phyloP scores from a whole-genome alignment of 2,113 vertebrate genomes.

The Syngnathus floridae region DNA sequence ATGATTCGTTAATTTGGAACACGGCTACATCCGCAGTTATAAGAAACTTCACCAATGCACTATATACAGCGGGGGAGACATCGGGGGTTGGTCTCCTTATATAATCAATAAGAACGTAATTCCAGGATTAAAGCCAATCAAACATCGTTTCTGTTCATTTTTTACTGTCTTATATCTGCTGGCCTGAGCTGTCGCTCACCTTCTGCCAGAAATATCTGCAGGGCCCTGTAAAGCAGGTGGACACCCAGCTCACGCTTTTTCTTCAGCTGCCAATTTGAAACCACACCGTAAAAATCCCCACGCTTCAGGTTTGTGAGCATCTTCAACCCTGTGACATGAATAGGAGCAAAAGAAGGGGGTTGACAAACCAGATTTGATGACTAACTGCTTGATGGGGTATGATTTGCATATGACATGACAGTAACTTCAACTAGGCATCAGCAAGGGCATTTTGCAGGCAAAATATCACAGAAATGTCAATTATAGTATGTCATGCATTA shows the following conservation, averaged over 20 bases:
- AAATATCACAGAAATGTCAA: neutral
- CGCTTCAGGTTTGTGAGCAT: conserved; percentile 84
- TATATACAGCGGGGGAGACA: too few relatives aligned
- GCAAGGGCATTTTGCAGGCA: neutral
- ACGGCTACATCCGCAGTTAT: too few relatives aligned
- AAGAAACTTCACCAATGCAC: too few relatives aligned
- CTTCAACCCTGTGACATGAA: conserved; percentile 70
- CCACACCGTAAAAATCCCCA: conserved; percentile 80
- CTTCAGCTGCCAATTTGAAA: conserved; percentile 68
- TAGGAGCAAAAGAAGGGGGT: neutral
- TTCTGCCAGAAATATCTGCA: conserved; percentile 86
- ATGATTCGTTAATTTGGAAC: too few relatives aligned
- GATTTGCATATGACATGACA: neutral
- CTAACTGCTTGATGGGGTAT: neutral
- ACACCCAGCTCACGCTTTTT: conserved; percentile 74
- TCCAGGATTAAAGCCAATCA: neutral
- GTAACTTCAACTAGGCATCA: neutral
- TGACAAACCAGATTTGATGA: conserved; percentile 1
- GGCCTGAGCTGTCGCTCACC: conserved; percentile 83
- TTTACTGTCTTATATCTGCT: conserved; percentile 71
- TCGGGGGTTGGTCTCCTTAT: too few relatives aligned
- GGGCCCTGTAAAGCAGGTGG: conserved; percentile 76
- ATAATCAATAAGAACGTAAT: neutral
- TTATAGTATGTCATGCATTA: neutral
- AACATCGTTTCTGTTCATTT: neutral